Base-by-base conservation (phyloP, 2,888 invertebrate species). In the Epistrophella euchroma region DNA sequence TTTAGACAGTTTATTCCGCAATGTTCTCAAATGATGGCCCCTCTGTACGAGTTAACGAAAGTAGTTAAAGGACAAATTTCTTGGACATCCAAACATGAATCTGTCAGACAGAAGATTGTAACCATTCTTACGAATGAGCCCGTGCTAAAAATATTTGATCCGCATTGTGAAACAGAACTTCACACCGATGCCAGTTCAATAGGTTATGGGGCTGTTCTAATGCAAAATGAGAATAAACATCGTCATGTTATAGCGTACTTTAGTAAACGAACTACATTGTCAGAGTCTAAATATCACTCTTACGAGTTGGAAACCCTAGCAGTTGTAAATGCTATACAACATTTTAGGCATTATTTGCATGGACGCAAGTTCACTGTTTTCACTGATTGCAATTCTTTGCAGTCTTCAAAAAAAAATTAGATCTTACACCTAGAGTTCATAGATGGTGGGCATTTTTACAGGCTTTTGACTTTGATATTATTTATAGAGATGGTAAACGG, bases 401-500 rank as follows among this genome's bases (percentile, higher is more conserved):
- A 43, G 43, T n/a, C n/a, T 43, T 43, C 43, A 43, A 43, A 43
- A 43, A 43, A 43, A 43, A 43, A 43, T 43, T 43, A 43, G 43
- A 43, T 43, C 43, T 43, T 43, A 43, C 43, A 5, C 43, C 43
- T n/a, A 43, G n/a, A 13, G n/a, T 43, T 15, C 43, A 43, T 43
- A 43, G 43, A n/a, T 43, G 43, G 43, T 43, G 43, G 43, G 43
- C 43, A 43, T 43, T 43, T 43, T 6, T n/a, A 6, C 43, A 43
- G 43, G 43, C 40, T n/a, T 40, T 76, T 35, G 75, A 76, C 10
- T 76, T 76, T 68, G 75, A 66, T 6, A 32, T 76, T 9, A 13
- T 40, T 28, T 66, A 76, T 66, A 56, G 56, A 76, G 45, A 76
- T 19, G 80, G 56, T 25, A 74, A 56, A 55, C 64, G 45, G 19